These are phyloP conservation scores for Epinotia nisella DNA, from an alignment of 2,888 invertebrate genomes.

Conservation along the genomic window DNA sequence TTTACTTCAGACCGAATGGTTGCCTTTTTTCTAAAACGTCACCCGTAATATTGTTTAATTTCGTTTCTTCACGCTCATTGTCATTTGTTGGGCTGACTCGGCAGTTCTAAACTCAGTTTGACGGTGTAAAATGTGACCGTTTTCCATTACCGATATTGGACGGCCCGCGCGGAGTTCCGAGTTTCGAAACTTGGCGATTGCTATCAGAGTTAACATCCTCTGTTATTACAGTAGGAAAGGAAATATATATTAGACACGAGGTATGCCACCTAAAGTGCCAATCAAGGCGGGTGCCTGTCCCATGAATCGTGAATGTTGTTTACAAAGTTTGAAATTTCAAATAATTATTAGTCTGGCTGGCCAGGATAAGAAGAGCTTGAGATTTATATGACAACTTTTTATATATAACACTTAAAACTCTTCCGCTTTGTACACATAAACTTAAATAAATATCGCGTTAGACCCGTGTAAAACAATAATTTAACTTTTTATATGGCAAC, in stretches of 20 bases:
- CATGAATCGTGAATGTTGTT: constrained; percentile 1
- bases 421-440: no score
- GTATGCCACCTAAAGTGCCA: not conserved
- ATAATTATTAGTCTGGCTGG: no score
- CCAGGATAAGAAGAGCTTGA: no score
- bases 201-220: constrained; percentile 56
- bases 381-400: no score
- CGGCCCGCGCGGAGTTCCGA: constrained; percentile 36
- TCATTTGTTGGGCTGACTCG: constrained; percentile 72
- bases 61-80: constrained; percentile 71
- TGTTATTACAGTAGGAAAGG: constrained; percentile 40
- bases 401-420: no score
- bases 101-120: constrained; percentile 51
- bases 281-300: not conserved
- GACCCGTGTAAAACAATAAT: no score
- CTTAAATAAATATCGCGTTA: no score
- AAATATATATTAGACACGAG: not conserved
- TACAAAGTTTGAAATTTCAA: not conserved
- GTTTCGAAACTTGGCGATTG: constrained; percentile 61
- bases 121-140: constrained; percentile 46
- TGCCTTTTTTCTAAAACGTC: constrained; percentile 48
- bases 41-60: constrained; percentile 62
- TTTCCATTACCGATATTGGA: constrained; percentile 47
- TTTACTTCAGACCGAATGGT: constrained; percentile 42
- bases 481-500: no score